A percentile compares a stretch with the other conserved stretches of the same genome.
Conservation (phyloP, 2,888 invertebrate species). For the Macrophya alboannulata region DNA sequence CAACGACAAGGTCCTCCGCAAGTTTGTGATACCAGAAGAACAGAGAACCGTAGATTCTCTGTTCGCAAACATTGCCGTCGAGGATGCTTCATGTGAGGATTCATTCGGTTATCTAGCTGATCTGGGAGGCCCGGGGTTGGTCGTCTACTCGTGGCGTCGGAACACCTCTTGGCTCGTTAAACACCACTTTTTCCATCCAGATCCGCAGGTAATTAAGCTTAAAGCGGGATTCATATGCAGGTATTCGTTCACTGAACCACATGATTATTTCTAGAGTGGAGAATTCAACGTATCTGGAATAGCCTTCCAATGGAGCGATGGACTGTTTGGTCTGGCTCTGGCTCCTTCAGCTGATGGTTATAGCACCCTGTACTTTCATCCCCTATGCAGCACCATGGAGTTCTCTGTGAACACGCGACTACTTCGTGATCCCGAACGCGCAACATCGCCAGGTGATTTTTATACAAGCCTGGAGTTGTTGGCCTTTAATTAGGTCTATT, state of each 20-base stretch:
- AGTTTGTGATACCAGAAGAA: slow-evolving; percentile 84
- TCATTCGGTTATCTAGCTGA: slow-evolving; percentile 89
- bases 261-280: slow-evolving; percentile 80
- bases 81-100: slow-evolving; percentile 87
- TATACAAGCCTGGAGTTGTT: neutral
- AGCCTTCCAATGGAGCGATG: slow-evolving; percentile 90
- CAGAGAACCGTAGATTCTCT: slow-evolving; percentile 87
- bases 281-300: slow-evolving; percentile 88
- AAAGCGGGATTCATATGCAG: neutral
- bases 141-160: slow-evolving; percentile 89
- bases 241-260: neutral
- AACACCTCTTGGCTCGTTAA: slow-evolving; percentile 89
- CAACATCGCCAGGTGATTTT: slow-evolving; percentile 75
- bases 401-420: slow-evolving; percentile 88
- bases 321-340: slow-evolving; percentile 88
- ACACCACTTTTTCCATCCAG: slow-evolving; percentile 87
- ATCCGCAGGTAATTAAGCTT: slow-evolving; percentile 81
- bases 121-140: slow-evolving; percentile 85
- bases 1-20: slow-evolving; percentile 86
- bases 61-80: slow-evolving; percentile 90
- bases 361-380: slow-evolving; percentile 90
- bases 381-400: slow-evolving; percentile 89
- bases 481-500: neutral
- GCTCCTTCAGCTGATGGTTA: slow-evolving; percentile 85
- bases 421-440: slow-evolving; percentile 83